Evolutionary conservation across 2,113 vertebrate genomes (phyloP), one percentile per base, ranked within the genome.

Genomic region (Lamprotornis superbus): DNA sequence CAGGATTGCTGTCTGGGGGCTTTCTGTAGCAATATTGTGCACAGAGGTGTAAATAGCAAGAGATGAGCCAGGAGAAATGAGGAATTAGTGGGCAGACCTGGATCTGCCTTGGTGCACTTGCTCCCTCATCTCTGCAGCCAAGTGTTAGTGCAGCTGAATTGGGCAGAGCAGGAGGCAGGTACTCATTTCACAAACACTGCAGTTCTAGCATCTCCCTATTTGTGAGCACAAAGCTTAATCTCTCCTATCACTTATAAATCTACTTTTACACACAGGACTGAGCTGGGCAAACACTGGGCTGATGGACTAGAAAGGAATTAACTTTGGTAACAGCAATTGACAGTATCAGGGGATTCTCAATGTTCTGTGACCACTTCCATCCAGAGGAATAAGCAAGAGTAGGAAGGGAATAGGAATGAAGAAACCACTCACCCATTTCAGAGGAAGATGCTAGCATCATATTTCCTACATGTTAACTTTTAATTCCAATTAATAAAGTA

Each of bases 191-290:
- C 39, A 35, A 28, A 25, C 42, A 12, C 15, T 23, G 49, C 67
- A 17, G 28, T 7, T 46, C 50, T 49, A 42, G 15, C 39, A 61
- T 59, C 28, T 23, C 28, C 37, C 42, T 46, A 0, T 18, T 53
- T 9, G 3, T 71, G 35, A 71, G 49, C 31, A 68, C 9, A 68
- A 63, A 68, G 11, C 15, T 56, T 31, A 23, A 85, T n/a, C 31
- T 79, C 18, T 75, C 21, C n/a, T 27, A 3, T 44, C 44, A 35
- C 53, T 69, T 55, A n/a, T 3, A 52, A 35, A 69, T 28, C 47
- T 40, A 15, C 28, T 60, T 85, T 39, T 60, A 33, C 0, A 0
- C 21, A 27, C 11, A 6, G 11, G 11, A 30, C 0, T 35, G 61
- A 83, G 61, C 37, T 64, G 63, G 80, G 28, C 1, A 11, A 84